These are phyloP conservation scores for Halictus quadricinctus DNA, from an alignment of 2,888 invertebrate genomes.

Conservation along the genomic window DNA sequence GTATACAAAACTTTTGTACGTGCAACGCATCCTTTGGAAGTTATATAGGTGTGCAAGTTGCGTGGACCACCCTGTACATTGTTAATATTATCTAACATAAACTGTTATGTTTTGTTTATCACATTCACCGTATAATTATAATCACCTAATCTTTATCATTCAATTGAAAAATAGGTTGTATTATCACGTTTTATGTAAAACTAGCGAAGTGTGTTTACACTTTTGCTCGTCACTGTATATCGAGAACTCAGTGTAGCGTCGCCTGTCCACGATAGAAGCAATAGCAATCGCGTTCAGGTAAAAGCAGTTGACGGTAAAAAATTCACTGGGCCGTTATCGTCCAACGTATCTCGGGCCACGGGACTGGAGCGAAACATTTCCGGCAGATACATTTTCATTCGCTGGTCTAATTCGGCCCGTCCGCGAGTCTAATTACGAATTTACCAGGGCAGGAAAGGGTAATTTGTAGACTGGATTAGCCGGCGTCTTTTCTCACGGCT, in stretches of 20 bases:
- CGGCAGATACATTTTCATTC: constrained; percentile 21
- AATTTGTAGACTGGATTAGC: constrained; percentile 69
- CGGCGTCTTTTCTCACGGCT: constrained; percentile 56
- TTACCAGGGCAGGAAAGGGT: constrained; percentile 53
- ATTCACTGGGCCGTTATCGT: not conserved
- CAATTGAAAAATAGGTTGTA: too few species aligned
- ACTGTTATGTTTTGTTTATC: too few species aligned
- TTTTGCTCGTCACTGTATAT: too few species aligned
- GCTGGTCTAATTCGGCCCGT: constrained; percentile 6
- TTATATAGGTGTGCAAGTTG: too few species aligned
- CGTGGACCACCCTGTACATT: too few species aligned
- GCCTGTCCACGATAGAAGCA: not conserved
- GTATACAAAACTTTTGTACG: too few species aligned
- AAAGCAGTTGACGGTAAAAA: not conserved
- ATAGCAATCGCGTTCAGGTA: not conserved
- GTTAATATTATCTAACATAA: too few species aligned
- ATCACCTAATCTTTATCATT: too few species aligned
- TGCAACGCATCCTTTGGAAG: too few species aligned
- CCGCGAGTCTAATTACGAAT: constrained; percentile 53
- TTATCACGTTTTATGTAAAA: too few species aligned
- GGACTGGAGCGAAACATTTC: constrained; percentile 9
- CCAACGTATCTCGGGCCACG: not conserved
- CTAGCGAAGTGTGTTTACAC: too few species aligned
- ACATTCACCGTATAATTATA: too few species aligned
- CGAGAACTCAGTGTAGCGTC: not conserved